Evolutionary conservation across 2,797 vertebrate genomes (phyloP).

Genomic region (Amblyopsis hoosieri): DNA sequence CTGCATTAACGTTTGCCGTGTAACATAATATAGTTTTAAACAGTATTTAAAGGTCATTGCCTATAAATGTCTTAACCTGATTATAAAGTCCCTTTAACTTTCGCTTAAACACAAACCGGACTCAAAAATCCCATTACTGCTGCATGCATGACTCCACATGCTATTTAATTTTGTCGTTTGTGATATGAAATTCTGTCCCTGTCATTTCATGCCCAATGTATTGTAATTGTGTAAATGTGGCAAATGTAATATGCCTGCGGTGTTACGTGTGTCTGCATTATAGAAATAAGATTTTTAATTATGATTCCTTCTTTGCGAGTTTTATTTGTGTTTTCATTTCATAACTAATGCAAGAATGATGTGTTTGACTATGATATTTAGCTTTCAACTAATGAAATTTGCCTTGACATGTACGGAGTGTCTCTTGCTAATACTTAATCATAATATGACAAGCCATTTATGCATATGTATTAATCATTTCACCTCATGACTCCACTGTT

Average conservation of each 20-base stretch:
- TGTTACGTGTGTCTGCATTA: constrained; percentile 51
- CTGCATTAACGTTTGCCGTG: constrained; percentile 36
- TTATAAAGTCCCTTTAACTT: constrained; percentile 87
- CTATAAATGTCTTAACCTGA: constrained; percentile 75
- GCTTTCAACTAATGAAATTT: constrained; percentile 54
- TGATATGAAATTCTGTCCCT: constrained; percentile 63
- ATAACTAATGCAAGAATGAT: constrained; percentile 65
- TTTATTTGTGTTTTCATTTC: constrained; percentile 46
- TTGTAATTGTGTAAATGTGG: constrained; percentile 49
- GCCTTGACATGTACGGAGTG: constrained; percentile 25
- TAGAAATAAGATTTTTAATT: constrained; percentile 71
- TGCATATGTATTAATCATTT: constrained; percentile 54
- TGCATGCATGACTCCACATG: constrained; percentile 77
- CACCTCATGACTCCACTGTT: constrained; percentile 30
- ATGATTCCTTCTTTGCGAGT: constrained; percentile 58
- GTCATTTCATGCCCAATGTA: constrained; percentile 62
- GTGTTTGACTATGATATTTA: constrained; percentile 63
- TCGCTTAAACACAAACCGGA: constrained; percentile 66
- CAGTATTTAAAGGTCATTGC: constrained; percentile 70
- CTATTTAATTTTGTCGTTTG: constrained; percentile 66
- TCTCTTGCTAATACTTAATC: constrained; percentile 49
- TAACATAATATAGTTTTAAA: constrained; percentile 74
- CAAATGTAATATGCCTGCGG: constrained; percentile 49
- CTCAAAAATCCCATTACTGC: constrained; percentile 64
- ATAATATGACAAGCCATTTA: constrained; percentile 32